phyloP scores from a whole-genome alignment of 2,113 vertebrate species.

The Catharus minimus region DNA sequence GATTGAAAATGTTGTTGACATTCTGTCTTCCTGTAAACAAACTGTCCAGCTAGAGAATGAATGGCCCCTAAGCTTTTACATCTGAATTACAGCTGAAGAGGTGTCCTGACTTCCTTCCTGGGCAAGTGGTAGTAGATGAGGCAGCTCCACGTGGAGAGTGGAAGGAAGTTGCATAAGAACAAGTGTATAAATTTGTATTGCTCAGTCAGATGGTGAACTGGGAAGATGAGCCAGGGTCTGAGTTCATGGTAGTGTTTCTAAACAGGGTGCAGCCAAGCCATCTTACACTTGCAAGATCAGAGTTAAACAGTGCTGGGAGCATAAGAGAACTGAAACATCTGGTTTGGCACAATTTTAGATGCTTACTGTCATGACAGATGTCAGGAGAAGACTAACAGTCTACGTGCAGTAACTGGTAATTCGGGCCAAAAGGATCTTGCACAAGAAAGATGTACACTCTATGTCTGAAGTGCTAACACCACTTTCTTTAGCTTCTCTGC shows the following conservation, averaged over 20 bases:
- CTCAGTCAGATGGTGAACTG: neutral
- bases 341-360: constrained; percentile 47
- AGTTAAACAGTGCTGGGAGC: neutral
- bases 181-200: neutral
- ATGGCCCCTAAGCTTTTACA: neutral
- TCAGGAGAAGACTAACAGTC: neutral
- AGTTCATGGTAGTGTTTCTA: neutral
- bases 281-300: neutral
- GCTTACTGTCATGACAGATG: neutral
- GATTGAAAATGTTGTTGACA: constrained; percentile 13
- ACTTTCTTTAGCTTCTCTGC: neutral
- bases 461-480: neutral
- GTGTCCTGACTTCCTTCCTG: neutral
- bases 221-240: neutral
- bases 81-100: neutral
- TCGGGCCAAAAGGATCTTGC: neutral
- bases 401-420: neutral
- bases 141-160: neutral
- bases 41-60: constrained; percentile 3
- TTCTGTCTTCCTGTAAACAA: constrained; percentile 44
- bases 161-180: neutral
- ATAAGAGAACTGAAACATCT: neutral
- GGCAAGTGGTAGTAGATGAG: neutral
- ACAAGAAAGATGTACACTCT: neutral
- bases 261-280: neutral